These are phyloP conservation scores for Rhinoraja longicauda DNA, from an alignment of 2,797 vertebrate species.

Conservation along the genomic window DNA sequence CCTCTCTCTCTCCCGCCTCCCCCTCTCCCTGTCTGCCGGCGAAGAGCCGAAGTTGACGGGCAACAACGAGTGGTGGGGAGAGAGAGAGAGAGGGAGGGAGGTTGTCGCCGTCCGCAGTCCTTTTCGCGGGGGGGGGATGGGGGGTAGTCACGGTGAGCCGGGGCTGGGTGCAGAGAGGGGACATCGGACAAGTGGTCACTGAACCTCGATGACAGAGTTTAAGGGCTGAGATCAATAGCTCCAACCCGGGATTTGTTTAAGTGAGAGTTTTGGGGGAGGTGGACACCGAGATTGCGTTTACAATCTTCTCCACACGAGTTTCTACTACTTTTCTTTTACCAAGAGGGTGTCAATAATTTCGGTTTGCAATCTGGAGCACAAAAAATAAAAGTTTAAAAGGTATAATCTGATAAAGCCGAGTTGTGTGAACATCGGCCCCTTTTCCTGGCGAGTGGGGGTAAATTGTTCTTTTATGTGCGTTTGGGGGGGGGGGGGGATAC, in stretches of 20 bases:
- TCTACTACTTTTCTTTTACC: too few species aligned
- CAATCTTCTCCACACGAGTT: neutral
- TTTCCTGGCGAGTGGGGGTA: neutral
- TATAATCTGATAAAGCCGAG: neutral
- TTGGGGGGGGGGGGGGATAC: too few species aligned
- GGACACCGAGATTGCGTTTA: neutral
- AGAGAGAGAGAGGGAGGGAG: neutral
- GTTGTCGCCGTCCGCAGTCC: neutral
- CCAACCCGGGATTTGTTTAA: neutral
- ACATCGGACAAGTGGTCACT: too few species aligned
- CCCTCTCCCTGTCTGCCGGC: neutral
- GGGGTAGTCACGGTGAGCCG: neutral
- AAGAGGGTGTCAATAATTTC: neutral
- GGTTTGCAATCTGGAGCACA: neutral
- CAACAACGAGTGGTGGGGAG: neutral
- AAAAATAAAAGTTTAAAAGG: neutral
- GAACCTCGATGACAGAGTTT: neutral
- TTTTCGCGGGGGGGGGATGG: neutral
- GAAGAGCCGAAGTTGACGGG: neutral
- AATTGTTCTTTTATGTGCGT: neutral
- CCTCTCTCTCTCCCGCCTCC: neutral
- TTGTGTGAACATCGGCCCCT: neutral
- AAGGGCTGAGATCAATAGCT: neutral
- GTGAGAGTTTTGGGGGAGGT: neutral
- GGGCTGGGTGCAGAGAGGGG: too few species aligned